Base-by-base conservation (phyloP, 2,113 vertebrate species). In the Laticauda laticaudata region DNA sequence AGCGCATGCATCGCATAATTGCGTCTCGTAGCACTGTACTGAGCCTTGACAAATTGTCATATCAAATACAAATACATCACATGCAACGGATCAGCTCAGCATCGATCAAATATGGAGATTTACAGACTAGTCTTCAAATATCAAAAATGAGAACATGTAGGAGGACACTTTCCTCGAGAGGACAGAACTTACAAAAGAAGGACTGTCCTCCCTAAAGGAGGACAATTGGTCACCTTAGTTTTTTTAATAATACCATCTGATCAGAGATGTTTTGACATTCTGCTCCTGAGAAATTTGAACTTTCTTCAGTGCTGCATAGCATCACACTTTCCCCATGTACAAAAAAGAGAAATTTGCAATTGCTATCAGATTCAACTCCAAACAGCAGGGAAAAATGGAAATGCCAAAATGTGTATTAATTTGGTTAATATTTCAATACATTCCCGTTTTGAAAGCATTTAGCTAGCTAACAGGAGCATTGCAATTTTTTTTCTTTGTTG, bases 401-500 rank as follows among this genome's bases (percentile, higher is more conserved):
- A 43, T 81, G 75, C 18, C 34, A 81, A 81, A 39, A 39, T 81
- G 7, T 43, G 34, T 43, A 81, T 23, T 81, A 81, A 81, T 81
- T 39, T 81, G 39, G 34, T 23, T 43, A 81, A 21, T 81, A 3
- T 20, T 81, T 81, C 34, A 21, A 81, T 81, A 39, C 18, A 43
- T 43, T 81, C 75, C 34, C 7, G 0, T 39, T 81, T 43, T 43
- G 18, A 81, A 81, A 34, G 18, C 34, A 20, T 81, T 81, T 81
- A 10, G 18, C 26, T 64, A 64, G 61, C 18, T 81, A 43, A 81
- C 18, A 81, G 75, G 75, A 43, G 3, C 75, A 43, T 39, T 81
- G 34, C 34, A 81, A 81, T 9, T 21, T 0, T 18, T 29, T 88
- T 88, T 9, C 5, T 95, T 96, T 97, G 26, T 5, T 5, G 6